Evolutionary conservation across 2,113 vertebrate genomes (phyloP).

Genomic region (Sander vitreus): DNA sequence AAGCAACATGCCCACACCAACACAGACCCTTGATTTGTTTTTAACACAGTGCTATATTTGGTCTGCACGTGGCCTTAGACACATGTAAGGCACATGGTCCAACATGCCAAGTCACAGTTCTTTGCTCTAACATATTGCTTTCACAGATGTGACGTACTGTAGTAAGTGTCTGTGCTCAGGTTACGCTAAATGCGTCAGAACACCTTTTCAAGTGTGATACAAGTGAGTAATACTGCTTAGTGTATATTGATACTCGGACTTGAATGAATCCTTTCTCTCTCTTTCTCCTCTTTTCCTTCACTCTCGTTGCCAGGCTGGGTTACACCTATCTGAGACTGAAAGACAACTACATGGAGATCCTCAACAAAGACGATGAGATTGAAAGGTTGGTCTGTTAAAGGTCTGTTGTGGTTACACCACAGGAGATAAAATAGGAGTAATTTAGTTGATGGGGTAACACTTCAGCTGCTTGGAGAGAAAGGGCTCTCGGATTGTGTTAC

Average conservation of each 20-base stretch:
- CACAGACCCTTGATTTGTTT: background rate
- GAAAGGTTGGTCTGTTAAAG: slow-evolving; percentile 87
- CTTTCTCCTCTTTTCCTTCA: slow-evolving; percentile 29
- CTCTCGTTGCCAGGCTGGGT: slow-evolving; percentile 86
- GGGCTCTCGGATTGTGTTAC: slow-evolving; percentile 41
- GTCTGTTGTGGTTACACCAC: slow-evolving; percentile 48
- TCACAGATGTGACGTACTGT: slow-evolving; percentile 5
- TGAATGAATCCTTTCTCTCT: background rate
- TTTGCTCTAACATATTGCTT: slow-evolving; percentile 9
- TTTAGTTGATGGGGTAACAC: slow-evolving; percentile 26
- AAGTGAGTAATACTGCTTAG: background rate
- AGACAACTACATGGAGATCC: slow-evolving; percentile 95
- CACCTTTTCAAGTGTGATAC: slow-evolving; percentile 4
- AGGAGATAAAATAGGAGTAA: slow-evolving; percentile 21
- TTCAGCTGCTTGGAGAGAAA: slow-evolving; percentile 33
- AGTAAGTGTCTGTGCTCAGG: slow-evolving; percentile 10
- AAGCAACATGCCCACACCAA: background rate
- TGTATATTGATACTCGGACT: background rate
- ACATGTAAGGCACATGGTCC: background rate
- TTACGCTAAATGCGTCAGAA: slow-evolving; percentile 19
- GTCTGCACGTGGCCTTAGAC: background rate
- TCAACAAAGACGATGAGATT: slow-evolving; percentile 92
- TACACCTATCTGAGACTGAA: slow-evolving; percentile 95
- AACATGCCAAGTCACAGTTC: background rate
- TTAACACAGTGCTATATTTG: slow-evolving; percentile 13